A percentile compares a stretch with the other conserved stretches of the same genome.
phyloP scores from a whole-genome alignment of 2,797 vertebrate species.

The Sus cebifrons region DNA sequence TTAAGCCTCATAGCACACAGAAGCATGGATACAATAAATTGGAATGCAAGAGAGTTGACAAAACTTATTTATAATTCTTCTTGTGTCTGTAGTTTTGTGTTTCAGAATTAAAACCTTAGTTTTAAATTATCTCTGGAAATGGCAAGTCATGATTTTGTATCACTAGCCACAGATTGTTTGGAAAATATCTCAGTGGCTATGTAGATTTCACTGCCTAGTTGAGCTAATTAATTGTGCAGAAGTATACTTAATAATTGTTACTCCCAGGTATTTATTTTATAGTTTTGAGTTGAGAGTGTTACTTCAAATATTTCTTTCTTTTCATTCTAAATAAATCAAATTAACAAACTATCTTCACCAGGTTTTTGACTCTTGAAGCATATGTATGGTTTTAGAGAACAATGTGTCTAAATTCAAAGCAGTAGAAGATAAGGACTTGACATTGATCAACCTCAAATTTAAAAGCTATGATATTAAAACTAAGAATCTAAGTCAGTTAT shows the following conservation, averaged over 20 bases:
- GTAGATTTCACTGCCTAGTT: slow-evolving; percentile 11
- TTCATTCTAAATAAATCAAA: not conserved
- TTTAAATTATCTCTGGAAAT: slow-evolving; percentile 55
- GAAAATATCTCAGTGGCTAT: not conserved
- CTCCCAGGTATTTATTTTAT: slow-evolving; percentile 27
- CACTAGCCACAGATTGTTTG: not conserved
- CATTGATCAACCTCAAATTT: not conserved
- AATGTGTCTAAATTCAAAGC: not conserved
- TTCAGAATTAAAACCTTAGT: slow-evolving; percentile 17
- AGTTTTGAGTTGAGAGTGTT: slow-evolving; percentile 40
- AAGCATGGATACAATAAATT: slow-evolving; percentile 9
- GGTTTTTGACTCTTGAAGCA: not conserved
- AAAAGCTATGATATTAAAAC: not conserved
- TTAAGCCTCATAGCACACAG: slow-evolving; percentile 27
- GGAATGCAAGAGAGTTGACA: not conserved
- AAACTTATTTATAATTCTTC: slow-evolving; percentile 38
- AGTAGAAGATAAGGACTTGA: not conserved
- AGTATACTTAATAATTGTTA: slow-evolving; percentile 64
- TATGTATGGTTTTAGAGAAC: not conserved
- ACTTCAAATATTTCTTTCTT: slow-evolving; percentile 9
- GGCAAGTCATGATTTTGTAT: not conserved
- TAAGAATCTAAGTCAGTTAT: not conserved
- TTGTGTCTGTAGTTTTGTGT: not conserved
- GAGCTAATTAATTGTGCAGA: not conserved
- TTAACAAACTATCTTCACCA: not conserved